Percentiles rank a stretch among this genome's conserved stretches.
Conservation (phyloP, 2,113 vertebrate species). For the Macrotus californicus region DNA sequence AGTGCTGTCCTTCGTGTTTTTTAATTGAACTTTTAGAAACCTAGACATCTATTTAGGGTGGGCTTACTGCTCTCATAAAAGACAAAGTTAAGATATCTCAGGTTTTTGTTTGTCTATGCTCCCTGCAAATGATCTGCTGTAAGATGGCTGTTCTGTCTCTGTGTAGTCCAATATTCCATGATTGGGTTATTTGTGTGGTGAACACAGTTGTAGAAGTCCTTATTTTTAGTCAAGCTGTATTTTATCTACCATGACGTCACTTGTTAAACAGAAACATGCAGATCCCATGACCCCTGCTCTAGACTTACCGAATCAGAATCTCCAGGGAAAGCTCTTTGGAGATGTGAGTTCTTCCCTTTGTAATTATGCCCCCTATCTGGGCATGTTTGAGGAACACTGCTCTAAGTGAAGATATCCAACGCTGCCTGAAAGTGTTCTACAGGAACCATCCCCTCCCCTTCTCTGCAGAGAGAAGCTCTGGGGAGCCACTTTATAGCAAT, state of each 20-base stretch:
- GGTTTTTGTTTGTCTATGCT: not conserved
- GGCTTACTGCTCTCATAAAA: not conserved
- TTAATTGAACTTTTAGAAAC: not conserved
- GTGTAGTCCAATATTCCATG: not conserved
- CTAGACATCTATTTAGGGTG: not conserved
- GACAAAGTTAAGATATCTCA: not conserved
- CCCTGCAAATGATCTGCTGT: not conserved
- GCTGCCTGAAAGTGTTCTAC: not conserved
- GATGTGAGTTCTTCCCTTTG: not conserved
- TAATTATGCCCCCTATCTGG: not conserved
- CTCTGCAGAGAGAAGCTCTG: no score
- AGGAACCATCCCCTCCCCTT: not conserved
- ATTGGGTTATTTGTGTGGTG: not conserved
- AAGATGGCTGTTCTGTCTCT: not conserved
- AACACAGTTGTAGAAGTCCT: not conserved
- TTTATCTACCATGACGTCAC: not conserved
- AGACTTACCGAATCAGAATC: not conserved
- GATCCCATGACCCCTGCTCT: not conserved
- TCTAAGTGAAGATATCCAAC: not conserved
- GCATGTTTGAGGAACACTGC: not conserved
- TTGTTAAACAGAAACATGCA: not conserved
- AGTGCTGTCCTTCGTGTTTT: not conserved
- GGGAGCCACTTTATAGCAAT: not conserved
- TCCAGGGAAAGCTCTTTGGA: not conserved
- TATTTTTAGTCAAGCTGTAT: not conserved